A percentile compares a stretch with the other conserved stretches of the same genome.
phyloP scores from a whole-genome alignment of 2,888 invertebrate species.

The Globia sparganii region DNA sequence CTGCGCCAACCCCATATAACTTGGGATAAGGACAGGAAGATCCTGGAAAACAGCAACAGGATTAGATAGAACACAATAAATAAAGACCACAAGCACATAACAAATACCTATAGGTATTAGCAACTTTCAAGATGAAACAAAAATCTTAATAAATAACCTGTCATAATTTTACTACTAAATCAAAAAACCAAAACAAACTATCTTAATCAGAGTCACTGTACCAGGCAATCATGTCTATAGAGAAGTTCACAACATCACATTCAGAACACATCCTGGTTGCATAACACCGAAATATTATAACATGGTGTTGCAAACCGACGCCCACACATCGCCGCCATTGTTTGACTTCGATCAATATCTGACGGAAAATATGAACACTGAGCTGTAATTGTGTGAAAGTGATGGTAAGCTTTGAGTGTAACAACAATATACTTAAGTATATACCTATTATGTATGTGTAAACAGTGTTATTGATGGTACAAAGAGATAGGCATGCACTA shows the following conservation, averaged over 20 bases:
- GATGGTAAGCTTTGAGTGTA: conserved; percentile 38
- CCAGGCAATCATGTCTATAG: conserved; percentile 48
- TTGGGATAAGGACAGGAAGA: too few relatives aligned
- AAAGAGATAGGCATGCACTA: background rate
- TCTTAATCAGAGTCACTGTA: conserved; percentile 33
- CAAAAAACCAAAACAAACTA: conserved; percentile 14
- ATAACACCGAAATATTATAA: conserved; percentile 61
- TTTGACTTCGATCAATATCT: conserved; percentile 66
- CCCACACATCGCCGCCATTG: conserved; percentile 66
- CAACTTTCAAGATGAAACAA: background rate
- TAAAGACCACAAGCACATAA: too few relatives aligned
- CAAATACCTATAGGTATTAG: background rate
- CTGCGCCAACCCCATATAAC: too few relatives aligned
- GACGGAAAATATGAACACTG: conserved; percentile 53
- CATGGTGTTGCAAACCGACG: conserved; percentile 62
- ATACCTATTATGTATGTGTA: conserved; percentile 31
- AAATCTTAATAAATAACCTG: background rate
- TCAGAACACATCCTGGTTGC: conserved; percentile 63
- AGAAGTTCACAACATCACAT: conserved; percentile 54
- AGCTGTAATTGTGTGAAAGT: conserved; percentile 62
- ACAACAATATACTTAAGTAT: conserved; percentile 41
- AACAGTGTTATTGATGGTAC: conserved; percentile 25
- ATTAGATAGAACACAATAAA: background rate
- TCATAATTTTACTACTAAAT: background rate
- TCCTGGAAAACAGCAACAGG: too few relatives aligned